These are phyloP conservation scores for Procambarus clarkii DNA, from an alignment of 1,140 invertebrate species.

Conservation along the genomic window DNA sequence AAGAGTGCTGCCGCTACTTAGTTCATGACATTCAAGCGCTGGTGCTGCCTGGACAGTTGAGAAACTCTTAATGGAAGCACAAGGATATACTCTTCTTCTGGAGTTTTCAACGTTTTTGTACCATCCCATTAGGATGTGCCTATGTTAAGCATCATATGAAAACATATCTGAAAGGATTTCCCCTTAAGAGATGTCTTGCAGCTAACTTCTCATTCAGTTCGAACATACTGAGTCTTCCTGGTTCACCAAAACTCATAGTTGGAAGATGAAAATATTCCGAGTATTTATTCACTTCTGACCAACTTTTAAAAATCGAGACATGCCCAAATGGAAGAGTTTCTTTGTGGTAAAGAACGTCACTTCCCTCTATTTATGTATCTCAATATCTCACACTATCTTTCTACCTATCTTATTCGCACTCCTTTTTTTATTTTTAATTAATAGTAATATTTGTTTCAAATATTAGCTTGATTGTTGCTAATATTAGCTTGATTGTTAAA, in stretches of 20 bases:
- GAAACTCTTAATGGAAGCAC: background rate
- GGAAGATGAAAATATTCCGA: constrained; percentile 6
- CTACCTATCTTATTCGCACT: too few relatives aligned
- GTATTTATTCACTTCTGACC: background rate
- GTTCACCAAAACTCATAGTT: background rate
- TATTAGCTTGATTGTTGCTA: too few relatives aligned
- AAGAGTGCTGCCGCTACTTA: background rate
- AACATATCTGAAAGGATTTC: too few relatives aligned
- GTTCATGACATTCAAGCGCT: background rate
- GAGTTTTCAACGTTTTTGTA: background rate
- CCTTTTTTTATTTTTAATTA: too few relatives aligned
- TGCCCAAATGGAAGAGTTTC: background rate
- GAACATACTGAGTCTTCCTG: background rate
- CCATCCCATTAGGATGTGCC: background rate
- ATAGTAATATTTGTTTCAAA: too few relatives aligned
- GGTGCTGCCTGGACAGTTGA: background rate
- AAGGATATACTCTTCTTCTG: background rate
- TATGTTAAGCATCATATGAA: too few relatives aligned
- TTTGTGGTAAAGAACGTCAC: background rate
- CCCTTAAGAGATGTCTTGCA: background rate
- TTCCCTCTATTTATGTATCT: too few relatives aligned
- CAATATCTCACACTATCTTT: too few relatives aligned
- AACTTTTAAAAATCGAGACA: background rate
- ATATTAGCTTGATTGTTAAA: too few relatives aligned
- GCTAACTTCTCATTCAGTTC: background rate